Conservation (phyloP, 2,797 vertebrate species). For the Arremon brunneinucha region DNA sequence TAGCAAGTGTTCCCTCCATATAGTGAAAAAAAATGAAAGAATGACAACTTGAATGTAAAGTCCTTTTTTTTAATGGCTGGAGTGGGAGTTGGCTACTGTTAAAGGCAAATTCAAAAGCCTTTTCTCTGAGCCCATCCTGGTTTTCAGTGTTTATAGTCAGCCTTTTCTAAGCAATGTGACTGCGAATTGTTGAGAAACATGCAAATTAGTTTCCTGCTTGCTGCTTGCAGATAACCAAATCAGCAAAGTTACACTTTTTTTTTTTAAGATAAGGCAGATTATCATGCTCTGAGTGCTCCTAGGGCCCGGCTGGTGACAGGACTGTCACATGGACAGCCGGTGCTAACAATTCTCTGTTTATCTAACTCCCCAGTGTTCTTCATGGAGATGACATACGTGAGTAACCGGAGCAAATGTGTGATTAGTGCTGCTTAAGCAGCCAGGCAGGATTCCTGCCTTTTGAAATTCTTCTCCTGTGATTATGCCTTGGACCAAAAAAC, state of each 20-base stretch:
- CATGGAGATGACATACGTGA: not conserved
- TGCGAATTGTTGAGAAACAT: not conserved
- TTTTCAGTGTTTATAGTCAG: not conserved
- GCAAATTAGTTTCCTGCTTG: not conserved
- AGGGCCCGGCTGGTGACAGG: not conserved
- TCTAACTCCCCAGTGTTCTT: not conserved
- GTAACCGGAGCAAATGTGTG: constrained; percentile 3
- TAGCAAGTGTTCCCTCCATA: not conserved
- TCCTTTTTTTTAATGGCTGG: not conserved
- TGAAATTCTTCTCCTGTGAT: constrained; percentile 45
- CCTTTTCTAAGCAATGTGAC: not conserved
- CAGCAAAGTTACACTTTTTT: not conserved
- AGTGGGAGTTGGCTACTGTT: not conserved
- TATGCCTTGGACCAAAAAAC: constrained; percentile 17
- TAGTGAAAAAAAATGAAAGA: not conserved
- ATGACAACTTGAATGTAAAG: not conserved
- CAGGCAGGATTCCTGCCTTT: constrained; percentile 47
- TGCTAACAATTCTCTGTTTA: not conserved
- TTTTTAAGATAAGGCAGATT: not conserved
- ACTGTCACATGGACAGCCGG: not conserved
- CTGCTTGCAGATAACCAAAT: not conserved
- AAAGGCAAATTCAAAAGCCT: not conserved
- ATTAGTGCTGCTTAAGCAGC: constrained; percentile 32
- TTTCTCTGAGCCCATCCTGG: not conserved
- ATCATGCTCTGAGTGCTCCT: accelerated